A percentile compares a stretch with the other conserved stretches of the same genome.
Evolutionary conservation across 2,113 vertebrate species (phyloP).

Genomic region (Chamaetylas fuelleborni): DNA sequence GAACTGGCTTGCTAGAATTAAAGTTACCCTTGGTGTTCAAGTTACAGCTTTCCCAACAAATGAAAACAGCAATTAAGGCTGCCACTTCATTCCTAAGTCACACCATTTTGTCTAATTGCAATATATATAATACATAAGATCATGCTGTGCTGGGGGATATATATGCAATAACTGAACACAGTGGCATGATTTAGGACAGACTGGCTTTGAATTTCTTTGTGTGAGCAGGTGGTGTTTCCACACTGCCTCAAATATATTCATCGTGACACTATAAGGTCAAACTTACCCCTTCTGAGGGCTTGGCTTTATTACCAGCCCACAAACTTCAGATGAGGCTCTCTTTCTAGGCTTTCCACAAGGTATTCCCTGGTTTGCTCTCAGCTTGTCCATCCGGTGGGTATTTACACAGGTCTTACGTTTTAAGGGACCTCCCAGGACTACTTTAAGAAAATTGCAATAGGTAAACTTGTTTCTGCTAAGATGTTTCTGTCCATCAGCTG

Average conservation of each 20-base stretch:
- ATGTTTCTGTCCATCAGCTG: neutral
- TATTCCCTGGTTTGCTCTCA: slow-evolving; percentile 20
- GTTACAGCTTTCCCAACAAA: slow-evolving; percentile 52
- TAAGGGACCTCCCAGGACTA: neutral
- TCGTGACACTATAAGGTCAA: slow-evolving; percentile 72
- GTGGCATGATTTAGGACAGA: slow-evolving; percentile 71
- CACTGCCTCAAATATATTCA: slow-evolving; percentile 67
- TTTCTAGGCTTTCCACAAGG: slow-evolving; percentile 36
- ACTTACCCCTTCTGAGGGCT: slow-evolving; percentile 53
- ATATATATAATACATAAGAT: slow-evolving; percentile 73
- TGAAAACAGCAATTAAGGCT: slow-evolving; percentile 66
- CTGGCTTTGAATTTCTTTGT: slow-evolving; percentile 68
- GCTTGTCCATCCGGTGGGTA: neutral
- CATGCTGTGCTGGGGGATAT: slow-evolving; percentile 71
- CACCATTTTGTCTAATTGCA: slow-evolving; percentile 71
- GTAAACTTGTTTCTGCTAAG: neutral
- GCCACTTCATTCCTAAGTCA: slow-evolving; percentile 70
- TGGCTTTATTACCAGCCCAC: slow-evolving; percentile 56
- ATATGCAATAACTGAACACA: slow-evolving; percentile 68
- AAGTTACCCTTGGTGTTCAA: slow-evolving; percentile 32
- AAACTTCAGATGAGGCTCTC: slow-evolving; percentile 41
- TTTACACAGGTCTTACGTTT: slow-evolving; percentile 5
- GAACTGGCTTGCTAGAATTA: slow-evolving; percentile 3
- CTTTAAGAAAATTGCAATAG: neutral
- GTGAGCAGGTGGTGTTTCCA: slow-evolving; percentile 70